Base-by-base conservation (phyloP, 2,113 vertebrate species). In the Herpailurus yagouaroundi region DNA sequence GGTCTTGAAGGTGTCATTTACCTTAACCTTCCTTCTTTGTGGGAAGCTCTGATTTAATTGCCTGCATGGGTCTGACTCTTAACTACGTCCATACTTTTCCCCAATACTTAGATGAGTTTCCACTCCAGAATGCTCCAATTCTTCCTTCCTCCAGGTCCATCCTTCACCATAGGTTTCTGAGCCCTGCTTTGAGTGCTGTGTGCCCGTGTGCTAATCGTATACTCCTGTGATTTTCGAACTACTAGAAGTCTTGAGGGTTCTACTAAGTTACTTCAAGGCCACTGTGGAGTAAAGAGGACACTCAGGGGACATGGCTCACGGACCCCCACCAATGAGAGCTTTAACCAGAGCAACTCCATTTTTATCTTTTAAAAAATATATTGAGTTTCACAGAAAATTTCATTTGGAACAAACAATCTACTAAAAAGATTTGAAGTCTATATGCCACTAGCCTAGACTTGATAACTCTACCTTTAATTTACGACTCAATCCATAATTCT, bases 41-140 rank as follows among this genome's bases (percentile, higher is more conserved):
- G 27, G 48, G 14, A 89, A 95, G 31, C 21, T 80, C 31, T 86
- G 52, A 63, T 71, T 89, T 87, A 83, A 96, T 74, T 87, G 25
- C 45, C 41, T 64, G 4, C 21, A 45, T 80, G 33, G 29, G 2
- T 68, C 33, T 95, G 33, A 92, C 48, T 86, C 45, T 38, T 38
- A 38, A 38, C 16, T 71, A 81, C 50, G 48, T 33, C 76, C 66
- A 95, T 3, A 74, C 9, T 64, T 82, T 85, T 7, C 14, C 18
- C 68, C 36, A 97, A 74, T 81, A 57, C 27, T 85, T 89, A 80
- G 68, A 90, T 87, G 66, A 21, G 68, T 69, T 93, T 97, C 85
- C 64, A 71, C 76, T 88, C 48, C 66, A 89, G 66, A 96, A 2
- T 82, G 3, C 3, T 85, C 33, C 10, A 18, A 38, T 10, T 87